Evolutionary conservation across 2,888 invertebrate genomes (phyloP), one percentile per base, ranked within the genome.

Genomic region (Nephrotoma flavescens): DNA sequence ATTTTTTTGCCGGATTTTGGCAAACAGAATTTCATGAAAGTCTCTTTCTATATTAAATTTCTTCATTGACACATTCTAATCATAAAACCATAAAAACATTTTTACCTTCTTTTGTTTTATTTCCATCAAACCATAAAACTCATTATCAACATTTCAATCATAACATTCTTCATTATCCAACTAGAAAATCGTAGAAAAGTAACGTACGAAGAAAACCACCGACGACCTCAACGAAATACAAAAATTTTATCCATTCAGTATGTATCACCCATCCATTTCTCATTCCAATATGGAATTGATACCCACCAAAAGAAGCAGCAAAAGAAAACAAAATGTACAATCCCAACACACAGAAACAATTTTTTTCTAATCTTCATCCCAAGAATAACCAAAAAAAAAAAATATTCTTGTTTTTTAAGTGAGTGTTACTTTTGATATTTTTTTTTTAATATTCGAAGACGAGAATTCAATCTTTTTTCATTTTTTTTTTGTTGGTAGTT

Each of bases 391-490:
- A n/a, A n/a, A 71, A 31, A 19, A 71, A 71, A 19, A 71, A 31
- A 31, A 7, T 71, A 71, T 71, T 71, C 71, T 71, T 19, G 71
- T 71, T 71, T 71, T 71, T 71, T 71, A 71, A 84, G 42, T 84
- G 84, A 84, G 84, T 84, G 84, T 84, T 84, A 42, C 84, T 41
- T 84, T 84, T 84, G 84, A 84, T 84, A 84, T 42, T 84, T 84
- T 84, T 83, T 83, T 83, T 83, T 83, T 41, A 41, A 52, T 52
- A 71, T 71, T 84, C 42, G 42, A 84, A 84, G 84, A 84, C 84
- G 84, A 84, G 84, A 84, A 84, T 84, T 84, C 84, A 84, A 84
- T 84, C 84, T 84, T 42, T 41, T 84, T 84, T 9, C 41, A 42
- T 84, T 84, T 84, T 84, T n/a, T 42, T 42, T 42, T 84, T 84